Conservation (phyloP, 2,113 vertebrate genomes). For the Neotragus pygmaeus region DNA sequence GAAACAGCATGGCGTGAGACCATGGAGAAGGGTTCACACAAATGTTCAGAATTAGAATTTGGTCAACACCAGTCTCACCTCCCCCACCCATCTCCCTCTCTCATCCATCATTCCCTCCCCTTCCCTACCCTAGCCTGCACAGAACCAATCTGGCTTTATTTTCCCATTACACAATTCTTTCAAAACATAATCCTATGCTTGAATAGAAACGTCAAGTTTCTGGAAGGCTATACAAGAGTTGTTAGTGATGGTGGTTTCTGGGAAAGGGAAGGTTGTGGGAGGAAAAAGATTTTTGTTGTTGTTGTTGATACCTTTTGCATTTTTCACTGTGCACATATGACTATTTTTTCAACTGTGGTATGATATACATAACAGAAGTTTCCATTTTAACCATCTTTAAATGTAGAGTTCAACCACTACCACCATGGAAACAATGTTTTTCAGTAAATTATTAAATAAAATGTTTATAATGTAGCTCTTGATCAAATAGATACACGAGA, state of each 20-base stretch:
- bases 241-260: neutral
- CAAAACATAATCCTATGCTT: neutral
- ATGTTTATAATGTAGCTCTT: neutral
- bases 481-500: neutral
- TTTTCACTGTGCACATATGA: neutral
- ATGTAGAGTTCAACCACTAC: neutral
- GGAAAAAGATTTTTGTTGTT: neutral
- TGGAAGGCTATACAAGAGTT: neutral
- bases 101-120: neutral
- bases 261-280: neutral
- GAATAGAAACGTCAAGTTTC: neutral
- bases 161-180: constrained; percentile 15
- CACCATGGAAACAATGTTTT: neutral
- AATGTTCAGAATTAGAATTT: neutral
- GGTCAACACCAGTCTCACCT: neutral
- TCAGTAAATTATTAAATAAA: neutral
- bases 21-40: neutral
- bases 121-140: neutral
- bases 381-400: neutral
- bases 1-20: neutral
- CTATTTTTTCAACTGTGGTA: neutral
- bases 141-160: neutral
- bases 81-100: neutral
- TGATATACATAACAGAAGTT: neutral
- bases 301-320: neutral